Conservation (phyloP, 2,888 invertebrate genomes). For the Scaeva pyrastri region DNA sequence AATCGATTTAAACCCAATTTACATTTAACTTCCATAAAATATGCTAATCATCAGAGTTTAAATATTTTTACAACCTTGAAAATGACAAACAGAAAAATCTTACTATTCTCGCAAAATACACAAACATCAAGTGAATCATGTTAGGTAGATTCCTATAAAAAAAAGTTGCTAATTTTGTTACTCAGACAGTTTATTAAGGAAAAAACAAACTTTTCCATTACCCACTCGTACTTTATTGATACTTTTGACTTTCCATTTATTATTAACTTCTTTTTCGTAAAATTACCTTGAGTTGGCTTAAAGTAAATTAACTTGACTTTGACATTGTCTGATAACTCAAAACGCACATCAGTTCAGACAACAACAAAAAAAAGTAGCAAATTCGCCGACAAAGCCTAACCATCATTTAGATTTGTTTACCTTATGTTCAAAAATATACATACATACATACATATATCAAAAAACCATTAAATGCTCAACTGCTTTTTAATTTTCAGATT, state of each 20-base stretch:
- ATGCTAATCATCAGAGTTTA: too few relatives aligned
- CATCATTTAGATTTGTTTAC: conserved; percentile 1
- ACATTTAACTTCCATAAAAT: too few relatives aligned
- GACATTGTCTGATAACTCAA: conserved; percentile 7
- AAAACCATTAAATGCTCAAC: conserved; percentile 34
- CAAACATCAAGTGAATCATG: too few relatives aligned
- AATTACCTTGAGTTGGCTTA: neutral
- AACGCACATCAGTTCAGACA: neutral
- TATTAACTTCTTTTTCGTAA: neutral
- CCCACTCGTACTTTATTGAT: neutral
- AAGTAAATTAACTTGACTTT: conserved; percentile 31
- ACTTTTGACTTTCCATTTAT: neutral
- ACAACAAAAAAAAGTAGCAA: neutral
- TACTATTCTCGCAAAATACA: too few relatives aligned
- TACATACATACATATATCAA: too few relatives aligned
- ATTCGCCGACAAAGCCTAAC: conserved; percentile 7
- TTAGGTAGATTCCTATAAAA: too few relatives aligned
- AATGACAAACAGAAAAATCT: too few relatives aligned
- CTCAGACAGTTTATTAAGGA: too few relatives aligned
- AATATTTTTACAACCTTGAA: too few relatives aligned
- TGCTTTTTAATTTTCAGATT: conserved; percentile 29
- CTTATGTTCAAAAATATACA: conserved; percentile 2
- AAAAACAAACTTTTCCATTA: neutral
- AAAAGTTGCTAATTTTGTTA: too few relatives aligned
- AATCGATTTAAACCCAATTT: too few relatives aligned